Evolutionary conservation across 2,113 vertebrate species (phyloP).

Genomic region (Dasypus novemcinctus): DNA sequence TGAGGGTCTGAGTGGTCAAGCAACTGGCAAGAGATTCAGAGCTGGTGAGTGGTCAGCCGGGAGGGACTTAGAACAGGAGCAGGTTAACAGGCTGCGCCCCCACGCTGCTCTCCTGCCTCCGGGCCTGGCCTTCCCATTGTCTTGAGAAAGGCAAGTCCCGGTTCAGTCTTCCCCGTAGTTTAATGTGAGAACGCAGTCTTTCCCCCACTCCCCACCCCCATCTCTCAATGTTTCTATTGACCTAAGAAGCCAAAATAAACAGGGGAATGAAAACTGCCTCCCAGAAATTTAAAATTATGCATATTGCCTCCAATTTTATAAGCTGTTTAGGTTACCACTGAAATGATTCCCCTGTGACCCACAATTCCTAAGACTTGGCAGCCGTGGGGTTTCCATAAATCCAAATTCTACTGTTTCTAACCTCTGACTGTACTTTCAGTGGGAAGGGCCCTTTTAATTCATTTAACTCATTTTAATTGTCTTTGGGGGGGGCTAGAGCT

Average conservation of each 20-base stretch:
- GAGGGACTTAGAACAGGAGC: background rate
- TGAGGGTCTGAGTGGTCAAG: background rate
- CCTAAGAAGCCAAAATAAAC: conserved; percentile 76
- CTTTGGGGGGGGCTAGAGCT: conserved; percentile 74
- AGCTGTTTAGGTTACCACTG: conserved; percentile 79
- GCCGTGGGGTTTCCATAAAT: conserved; percentile 78
- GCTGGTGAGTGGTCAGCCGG: background rate
- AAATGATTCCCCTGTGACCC: conserved; percentile 81
- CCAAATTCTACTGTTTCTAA: conserved; percentile 81
- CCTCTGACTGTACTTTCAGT: conserved; percentile 81
- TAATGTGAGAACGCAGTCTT: background rate
- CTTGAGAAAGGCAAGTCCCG: background rate
- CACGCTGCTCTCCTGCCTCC: background rate
- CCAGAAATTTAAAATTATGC: conserved; percentile 82
- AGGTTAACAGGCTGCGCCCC: background rate
- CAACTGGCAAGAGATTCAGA: background rate
- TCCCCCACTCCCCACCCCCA: background rate
- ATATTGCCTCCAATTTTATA: conserved; percentile 82
- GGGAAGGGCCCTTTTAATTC: conserved; percentile 81
- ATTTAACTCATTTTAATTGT: conserved; percentile 87
- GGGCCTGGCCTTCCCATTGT: background rate
- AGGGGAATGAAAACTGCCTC: conserved; percentile 75
- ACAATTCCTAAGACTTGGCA: conserved; percentile 82
- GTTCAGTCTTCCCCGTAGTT: background rate
- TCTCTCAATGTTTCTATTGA: conserved; percentile 57